phyloP scores from a whole-genome alignment of 1,140 invertebrate species.

The Pomacea maculata region DNA sequence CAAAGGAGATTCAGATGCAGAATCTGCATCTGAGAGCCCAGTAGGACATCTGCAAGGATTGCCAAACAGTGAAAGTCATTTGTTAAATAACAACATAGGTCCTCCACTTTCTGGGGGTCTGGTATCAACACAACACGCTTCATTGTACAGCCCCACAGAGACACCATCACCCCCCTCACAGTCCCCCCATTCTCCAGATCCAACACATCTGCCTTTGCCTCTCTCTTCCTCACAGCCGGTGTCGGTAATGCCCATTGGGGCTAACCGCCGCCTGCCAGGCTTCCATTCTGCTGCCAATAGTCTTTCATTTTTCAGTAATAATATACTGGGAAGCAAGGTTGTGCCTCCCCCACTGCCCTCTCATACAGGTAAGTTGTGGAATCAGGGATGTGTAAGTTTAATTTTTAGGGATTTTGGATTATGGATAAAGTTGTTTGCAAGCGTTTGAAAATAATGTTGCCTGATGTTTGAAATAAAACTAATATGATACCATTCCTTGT shows the following conservation, averaged over 20 bases:
- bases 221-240: conserved; percentile 16
- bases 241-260: conserved; percentile 27
- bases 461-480: not conserved
- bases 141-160: conserved; percentile 21
- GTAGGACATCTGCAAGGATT: not conserved
- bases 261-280: conserved; percentile 21
- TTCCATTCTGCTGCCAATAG: conserved; percentile 46
- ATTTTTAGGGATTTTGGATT: too few relatives aligned
- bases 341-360: conserved; percentile 31
- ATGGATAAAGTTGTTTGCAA: not conserved
- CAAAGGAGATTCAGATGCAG: conserved; percentile 14
- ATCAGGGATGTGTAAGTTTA: too few relatives aligned
- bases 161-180: conserved; percentile 23
- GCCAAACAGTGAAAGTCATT: not conserved
- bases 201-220: conserved; percentile 12
- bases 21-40: conserved; percentile 17
- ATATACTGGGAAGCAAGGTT: conserved; percentile 17
- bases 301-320: conserved; percentile 60
- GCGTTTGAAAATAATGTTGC: not conserved
- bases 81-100: not conserved
- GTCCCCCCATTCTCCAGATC: conserved; percentile 9
- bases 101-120: not conserved
- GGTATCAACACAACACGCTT: conserved; percentile 14
- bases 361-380: conserved; percentile 34
- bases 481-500: too few relatives aligned